Evolutionary conservation across 2,113 vertebrate genomes (phyloP).

Genomic region (Cisticola juncidis): DNA sequence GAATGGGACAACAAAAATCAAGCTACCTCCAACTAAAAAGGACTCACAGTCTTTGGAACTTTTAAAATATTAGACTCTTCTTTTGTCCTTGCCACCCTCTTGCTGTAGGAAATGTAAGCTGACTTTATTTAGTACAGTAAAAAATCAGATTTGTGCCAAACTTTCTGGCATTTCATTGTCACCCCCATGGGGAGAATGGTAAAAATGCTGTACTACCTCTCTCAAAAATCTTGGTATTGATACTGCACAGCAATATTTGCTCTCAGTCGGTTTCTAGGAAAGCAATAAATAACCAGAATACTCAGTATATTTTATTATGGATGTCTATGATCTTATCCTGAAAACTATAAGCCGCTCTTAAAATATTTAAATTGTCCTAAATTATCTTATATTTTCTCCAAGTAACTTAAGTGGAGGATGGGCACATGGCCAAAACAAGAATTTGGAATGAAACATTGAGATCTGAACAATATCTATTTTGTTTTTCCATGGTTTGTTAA

Average conservation of each 20-base stretch:
- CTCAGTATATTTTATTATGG: background rate
- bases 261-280: background rate
- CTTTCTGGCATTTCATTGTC: background rate
- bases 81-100: background rate
- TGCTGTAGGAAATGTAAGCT: background rate
- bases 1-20: background rate
- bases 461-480: background rate
- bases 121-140: background rate
- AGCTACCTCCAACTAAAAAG: background rate
- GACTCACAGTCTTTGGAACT: background rate
- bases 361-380: background rate
- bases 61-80: background rate
- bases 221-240: background rate
- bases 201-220: background rate
- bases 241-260: background rate
- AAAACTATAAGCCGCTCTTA: background rate
- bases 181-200: background rate
- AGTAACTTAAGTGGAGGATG: background rate
- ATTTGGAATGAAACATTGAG: background rate
- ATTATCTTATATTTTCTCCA: background rate
- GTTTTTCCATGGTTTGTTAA: background rate
- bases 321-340: background rate
- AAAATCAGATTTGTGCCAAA: background rate
- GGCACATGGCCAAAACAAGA: background rate
- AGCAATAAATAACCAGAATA: background rate